Evolutionary conservation across 2,797 vertebrate species (phyloP), one percentile per base, ranked within the genome.

Genomic region (Amblyopsis hoosieri): DNA sequence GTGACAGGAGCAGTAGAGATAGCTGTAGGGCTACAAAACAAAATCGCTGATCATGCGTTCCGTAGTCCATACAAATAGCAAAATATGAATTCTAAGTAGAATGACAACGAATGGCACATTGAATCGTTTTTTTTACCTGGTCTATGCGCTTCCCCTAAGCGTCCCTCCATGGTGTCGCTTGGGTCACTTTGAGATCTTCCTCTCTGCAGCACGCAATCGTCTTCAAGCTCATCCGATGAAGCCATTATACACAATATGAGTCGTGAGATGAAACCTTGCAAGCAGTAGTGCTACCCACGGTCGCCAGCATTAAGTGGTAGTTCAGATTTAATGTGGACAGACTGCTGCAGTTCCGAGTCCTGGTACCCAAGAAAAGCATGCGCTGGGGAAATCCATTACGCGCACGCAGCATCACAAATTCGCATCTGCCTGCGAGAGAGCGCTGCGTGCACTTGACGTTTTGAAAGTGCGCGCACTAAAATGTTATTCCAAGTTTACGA

Each of bases 141-240:
- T 82, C 73, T 86, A 83, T 91, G 91, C 60, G 89, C 87, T 75
- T 92, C 91, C 62, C 85, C 92, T 60, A 91, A 56, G 65, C 92
- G 88, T 74, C 92, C 78, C 64, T 97, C 95, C 15, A 95, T 92
- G 93, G 95, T 93, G 94, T 91, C 97, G 93, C 92, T 98, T 81
- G 97, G 97, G 94, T 98, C 96, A 89, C 97, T 98, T 88, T 94
- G 94, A 73, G 96, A 98, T 88, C 96, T 92, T 74, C 93, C 96
- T 85, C 97, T 89, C 86, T 94, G 94, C 89, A 92, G 79, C 79
- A 95, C 90, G 79, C 96, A 92, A 67, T 93, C 89, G 64, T 94
- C 93, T 12, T 92, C 92, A 74, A 85, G 80, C 83, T 90, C 95
- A 85, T 94, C 90, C 47, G 93, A 92, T 66, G 94, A 91, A 87